Base-by-base conservation (phyloP, 2,797 vertebrate genomes). In the Varecia variegata region DNA sequence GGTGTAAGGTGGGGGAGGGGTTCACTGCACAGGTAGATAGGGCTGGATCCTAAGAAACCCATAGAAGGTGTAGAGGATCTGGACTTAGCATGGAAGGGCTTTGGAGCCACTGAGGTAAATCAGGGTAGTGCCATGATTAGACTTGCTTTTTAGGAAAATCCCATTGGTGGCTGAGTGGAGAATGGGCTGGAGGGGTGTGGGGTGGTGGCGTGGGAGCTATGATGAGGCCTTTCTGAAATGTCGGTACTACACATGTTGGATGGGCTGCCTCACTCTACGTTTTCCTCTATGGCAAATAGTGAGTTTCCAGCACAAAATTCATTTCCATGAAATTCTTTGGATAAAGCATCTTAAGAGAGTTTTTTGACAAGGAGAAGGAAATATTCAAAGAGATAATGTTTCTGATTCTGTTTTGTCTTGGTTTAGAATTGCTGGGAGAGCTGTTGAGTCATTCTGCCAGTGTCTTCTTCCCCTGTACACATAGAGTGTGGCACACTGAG, bases 401-500 rank as follows among this genome's bases (percentile, higher is more conserved):
- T 50, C 65, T 7, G 10, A 12, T 43, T 84, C 81, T 50, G 0
- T 79, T 83, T 68, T 25, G 12, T 40, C 74, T 93, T 25, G 9
- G 17, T 23, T 38, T 20, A 54, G 62, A 47, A 17, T 68, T 70
- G n/a, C 68, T 9, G 8, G 30, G 32, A 80, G 67, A 74, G 13
- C n/a, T 20, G 2, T 50, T 0, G 50, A 32, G 13, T 56, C 54
- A 2, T 54, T 70, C 38, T 60, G 23, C 38, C 18, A 1, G 7
- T 35, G 50, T 47, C n/a, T 92, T 71, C 81, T 93, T 77, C 71
- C 43, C n/a, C 30, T 10, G 15, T 35, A 3, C 0, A 1, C 2
- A 0, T 2, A 25, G 38, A 38, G 7, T 4, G 45, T 21, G 45
- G 17, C 2, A 0, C 0, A 3, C 32, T 35, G 12, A 40, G 21